Percentiles rank a stretch among this genome's conserved stretches.
Evolutionary conservation across 2,888 invertebrate genomes (phyloP).

Genomic region (Tortrix viridana): DNA sequence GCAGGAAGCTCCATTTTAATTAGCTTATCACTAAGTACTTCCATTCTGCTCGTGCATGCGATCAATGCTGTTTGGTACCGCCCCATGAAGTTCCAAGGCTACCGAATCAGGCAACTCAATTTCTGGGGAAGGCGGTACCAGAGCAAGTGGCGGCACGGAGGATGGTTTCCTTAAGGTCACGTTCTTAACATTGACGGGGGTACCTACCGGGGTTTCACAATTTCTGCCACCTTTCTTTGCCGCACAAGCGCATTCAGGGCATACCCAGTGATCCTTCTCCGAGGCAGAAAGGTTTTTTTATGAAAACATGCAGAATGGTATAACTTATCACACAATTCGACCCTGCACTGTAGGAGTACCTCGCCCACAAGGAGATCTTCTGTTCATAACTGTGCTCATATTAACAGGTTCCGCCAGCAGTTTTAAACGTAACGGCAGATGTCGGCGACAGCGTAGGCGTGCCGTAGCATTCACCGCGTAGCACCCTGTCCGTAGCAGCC

Average conservation of each 20-base stretch:
- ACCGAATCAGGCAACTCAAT: too few relatives aligned
- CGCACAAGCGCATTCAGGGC: not conserved
- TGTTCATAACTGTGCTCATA: too few relatives aligned
- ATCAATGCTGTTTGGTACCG: not conserved
- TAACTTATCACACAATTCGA: not conserved
- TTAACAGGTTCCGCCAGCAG: too few relatives aligned
- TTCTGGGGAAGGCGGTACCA: too few relatives aligned
- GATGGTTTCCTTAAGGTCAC: not conserved
- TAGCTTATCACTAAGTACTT: not conserved
- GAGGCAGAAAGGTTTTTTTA: not conserved
- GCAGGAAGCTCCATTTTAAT: not conserved
- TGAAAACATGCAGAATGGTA: slow-evolving; percentile 4
- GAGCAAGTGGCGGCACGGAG: not conserved
- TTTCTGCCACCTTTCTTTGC: not conserved
- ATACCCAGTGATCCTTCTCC: not conserved
- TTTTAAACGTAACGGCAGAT: too few relatives aligned
- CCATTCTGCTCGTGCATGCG: not conserved
- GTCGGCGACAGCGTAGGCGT: too few relatives aligned
- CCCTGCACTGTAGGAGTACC: slow-evolving; percentile 5
- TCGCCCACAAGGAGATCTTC: not conserved
- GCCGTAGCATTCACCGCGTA: too few relatives aligned
- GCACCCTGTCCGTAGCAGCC: too few relatives aligned
- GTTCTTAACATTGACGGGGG: not conserved
- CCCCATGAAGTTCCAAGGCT: not conserved
- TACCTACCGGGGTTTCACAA: too few relatives aligned